Evolutionary conservation across 2,888 invertebrate genomes (phyloP).

Genomic region (Odiellus spinosus): DNA sequence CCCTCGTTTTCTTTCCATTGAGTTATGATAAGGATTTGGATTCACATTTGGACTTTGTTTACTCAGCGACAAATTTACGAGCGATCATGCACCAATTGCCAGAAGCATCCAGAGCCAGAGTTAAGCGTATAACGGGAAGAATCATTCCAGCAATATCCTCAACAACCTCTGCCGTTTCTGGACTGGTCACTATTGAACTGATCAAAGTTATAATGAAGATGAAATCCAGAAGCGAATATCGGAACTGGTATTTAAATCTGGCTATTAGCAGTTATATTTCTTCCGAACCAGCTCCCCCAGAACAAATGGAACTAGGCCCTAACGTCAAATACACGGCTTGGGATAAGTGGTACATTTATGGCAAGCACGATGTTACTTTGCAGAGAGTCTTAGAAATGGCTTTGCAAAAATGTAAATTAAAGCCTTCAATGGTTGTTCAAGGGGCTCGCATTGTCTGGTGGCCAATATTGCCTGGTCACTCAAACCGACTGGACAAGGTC

Average conservation of each 20-base stretch:
- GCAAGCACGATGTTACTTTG: neutral
- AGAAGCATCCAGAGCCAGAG: conserved; percentile 24
- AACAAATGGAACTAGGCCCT: neutral
- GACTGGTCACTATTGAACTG: conserved; percentile 24
- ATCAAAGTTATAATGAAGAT: conserved; percentile 2
- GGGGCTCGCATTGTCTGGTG: neutral
- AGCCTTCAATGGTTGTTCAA: neutral
- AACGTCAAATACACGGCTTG: neutral
- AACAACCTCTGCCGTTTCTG: conserved; percentile 33
- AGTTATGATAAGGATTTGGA: conserved; percentile 32
- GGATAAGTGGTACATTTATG: neutral
- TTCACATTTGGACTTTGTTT: conserved; percentile 24
- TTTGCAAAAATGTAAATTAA: neutral
- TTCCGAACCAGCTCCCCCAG: neutral
- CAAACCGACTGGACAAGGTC: neutral
- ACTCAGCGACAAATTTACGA: conserved; percentile 25
- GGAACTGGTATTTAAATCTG: neutral
- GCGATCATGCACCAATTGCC: conserved; percentile 31
- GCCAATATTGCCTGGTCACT: neutral
- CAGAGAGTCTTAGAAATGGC: neutral
- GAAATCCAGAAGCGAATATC: neutral
- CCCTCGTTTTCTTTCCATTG: neutral
- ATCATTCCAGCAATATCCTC: conserved; percentile 35
- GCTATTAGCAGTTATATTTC: neutral
- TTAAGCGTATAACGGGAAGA: conserved; percentile 29